Conservation (phyloP, 2,797 vertebrate species). For the Tenualosa thibaudeaui region DNA sequence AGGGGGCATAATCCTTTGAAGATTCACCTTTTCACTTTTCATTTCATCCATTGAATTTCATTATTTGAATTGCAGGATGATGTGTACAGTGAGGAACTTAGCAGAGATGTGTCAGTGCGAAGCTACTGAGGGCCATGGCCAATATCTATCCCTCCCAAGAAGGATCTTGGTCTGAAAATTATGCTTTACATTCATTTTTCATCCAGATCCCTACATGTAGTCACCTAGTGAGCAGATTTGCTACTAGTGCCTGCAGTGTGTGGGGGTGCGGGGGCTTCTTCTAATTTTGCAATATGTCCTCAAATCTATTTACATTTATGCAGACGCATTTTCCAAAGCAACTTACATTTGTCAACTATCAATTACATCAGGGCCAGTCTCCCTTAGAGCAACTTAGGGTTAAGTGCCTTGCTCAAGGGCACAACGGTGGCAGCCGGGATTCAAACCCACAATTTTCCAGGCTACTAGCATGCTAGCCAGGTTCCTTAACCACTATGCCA, state of each 20-base stretch:
- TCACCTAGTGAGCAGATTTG: neutral
- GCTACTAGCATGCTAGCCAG: too few species aligned
- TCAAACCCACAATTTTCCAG: too few species aligned
- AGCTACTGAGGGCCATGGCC: neutral
- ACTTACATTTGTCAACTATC: too few species aligned
- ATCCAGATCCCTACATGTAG: neutral
- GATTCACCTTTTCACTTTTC: neutral
- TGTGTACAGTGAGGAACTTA: neutral
- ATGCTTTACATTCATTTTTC: neutral
- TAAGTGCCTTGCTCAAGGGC: too few species aligned
- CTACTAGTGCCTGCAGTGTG: neutral
- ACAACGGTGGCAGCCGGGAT: too few species aligned
- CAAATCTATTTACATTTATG: too few species aligned
- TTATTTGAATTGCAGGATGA: neutral
- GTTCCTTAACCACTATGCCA: too few species aligned
- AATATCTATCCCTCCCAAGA: neutral
- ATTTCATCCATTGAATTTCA: slow-evolving; percentile 17
- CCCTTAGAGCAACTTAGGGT: too few species aligned
- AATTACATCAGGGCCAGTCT: too few species aligned
- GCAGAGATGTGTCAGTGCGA: neutral
- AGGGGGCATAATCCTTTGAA: neutral
- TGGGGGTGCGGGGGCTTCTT: neutral
- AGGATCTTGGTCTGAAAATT: neutral
- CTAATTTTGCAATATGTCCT: too few species aligned
- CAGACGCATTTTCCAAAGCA: too few species aligned